A percentile compares a stretch with the other conserved stretches of the same genome.
These are phyloP conservation scores for Sinocyclocheilus anophthalmus DNA, from an alignment of 2,113 vertebrate genomes.

Conservation along the genomic window DNA sequence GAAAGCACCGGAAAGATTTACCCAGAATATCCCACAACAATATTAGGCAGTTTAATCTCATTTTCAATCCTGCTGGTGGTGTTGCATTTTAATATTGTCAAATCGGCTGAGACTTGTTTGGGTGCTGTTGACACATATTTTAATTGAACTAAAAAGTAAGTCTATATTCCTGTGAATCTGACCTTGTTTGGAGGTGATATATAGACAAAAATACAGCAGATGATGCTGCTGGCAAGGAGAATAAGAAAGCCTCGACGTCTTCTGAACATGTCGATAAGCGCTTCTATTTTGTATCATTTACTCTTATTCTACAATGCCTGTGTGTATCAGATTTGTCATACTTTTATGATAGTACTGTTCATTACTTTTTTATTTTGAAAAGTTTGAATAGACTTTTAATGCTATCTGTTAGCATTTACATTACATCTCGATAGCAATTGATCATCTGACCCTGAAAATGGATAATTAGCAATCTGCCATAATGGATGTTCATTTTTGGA, in stretches of 20 bases:
- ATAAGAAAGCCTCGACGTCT: too few relatives aligned
- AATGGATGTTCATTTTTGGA: background rate
- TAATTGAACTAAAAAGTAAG: background rate
- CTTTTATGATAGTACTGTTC: background rate
- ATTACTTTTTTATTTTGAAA: background rate
- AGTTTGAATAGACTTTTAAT: background rate
- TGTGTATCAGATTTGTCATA: background rate
- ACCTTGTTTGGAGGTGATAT: background rate
- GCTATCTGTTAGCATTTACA: background rate
- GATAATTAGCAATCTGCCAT: background rate
- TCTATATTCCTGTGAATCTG: background rate
- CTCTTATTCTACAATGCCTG: background rate
- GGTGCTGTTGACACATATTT: background rate
- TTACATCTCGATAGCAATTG: background rate
- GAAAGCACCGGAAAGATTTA: conserved; percentile 21
- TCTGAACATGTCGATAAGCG: too few relatives aligned
- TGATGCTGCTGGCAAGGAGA: background rate
- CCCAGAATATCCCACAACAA: background rate
- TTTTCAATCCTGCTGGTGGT: conserved; percentile 4
- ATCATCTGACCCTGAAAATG: background rate
- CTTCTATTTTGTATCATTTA: too few relatives aligned
- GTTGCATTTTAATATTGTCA: background rate
- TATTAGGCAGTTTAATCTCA: background rate
- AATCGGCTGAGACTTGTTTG: background rate
- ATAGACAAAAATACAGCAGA: background rate